These are phyloP conservation scores for Drosophila melanosoma DNA, from an alignment of 2,888 invertebrate genomes.

Conservation along the genomic window DNA sequence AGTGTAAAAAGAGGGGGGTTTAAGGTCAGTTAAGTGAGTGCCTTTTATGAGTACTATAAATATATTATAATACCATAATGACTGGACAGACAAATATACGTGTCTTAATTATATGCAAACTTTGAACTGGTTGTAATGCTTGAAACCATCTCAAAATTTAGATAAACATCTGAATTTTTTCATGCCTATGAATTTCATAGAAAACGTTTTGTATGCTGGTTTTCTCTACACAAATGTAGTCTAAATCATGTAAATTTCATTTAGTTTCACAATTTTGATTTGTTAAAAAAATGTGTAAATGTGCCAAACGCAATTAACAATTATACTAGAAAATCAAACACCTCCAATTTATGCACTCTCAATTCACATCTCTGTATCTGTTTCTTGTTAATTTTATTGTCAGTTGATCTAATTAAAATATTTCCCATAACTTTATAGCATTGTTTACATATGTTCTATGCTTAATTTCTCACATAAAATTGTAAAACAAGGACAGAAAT, in stretches of 20 bases:
- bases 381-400: background rate
- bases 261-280: constrained; percentile 8
- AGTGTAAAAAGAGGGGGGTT: background rate
- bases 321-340: background rate
- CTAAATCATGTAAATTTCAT: constrained; percentile 27
- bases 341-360: background rate
- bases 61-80: constrained; percentile 22
- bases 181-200: constrained; percentile 14
- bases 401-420: constrained; percentile 10
- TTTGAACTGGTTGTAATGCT: constrained; percentile 14
- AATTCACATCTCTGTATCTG: background rate
- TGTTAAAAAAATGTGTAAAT: too few relatives aligned
- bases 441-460: constrained; percentile 35
- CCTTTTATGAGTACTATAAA: constrained; percentile 6
- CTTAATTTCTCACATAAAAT: constrained; percentile 19
- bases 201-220: constrained; percentile 31
- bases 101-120: constrained; percentile 7
- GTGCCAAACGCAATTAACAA: background rate
- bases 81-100: background rate
- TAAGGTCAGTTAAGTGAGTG: constrained; percentile 25
- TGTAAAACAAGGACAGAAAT: constrained; percentile 48
- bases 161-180: constrained; percentile 40
- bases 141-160: constrained; percentile 1
- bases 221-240: constrained; percentile 31
- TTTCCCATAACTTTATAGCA: constrained; percentile 24